These are phyloP conservation scores for Abrostola triplasia DNA, from an alignment of 2,888 invertebrate species.

Conservation along the genomic window DNA sequence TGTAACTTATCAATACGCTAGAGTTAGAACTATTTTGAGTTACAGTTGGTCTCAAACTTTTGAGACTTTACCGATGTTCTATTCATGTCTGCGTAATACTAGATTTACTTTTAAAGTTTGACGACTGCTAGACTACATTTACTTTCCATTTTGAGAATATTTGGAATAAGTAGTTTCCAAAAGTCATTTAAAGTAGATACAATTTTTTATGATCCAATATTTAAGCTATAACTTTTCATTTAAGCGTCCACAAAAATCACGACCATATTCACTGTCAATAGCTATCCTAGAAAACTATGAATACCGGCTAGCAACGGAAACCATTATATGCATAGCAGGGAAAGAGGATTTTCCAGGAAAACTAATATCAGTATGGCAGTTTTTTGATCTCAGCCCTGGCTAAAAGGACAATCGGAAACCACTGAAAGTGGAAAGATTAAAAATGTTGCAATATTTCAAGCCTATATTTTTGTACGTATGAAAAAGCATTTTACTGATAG, in stretches of 20 bases:
- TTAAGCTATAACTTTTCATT: too few relatives aligned
- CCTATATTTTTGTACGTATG: constrained; percentile 9
- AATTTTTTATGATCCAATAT: too few relatives aligned
- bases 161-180: too few relatives aligned
- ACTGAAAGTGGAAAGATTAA: constrained; percentile 27
- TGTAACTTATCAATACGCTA: constrained; percentile 29
- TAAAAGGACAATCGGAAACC: constrained; percentile 29
- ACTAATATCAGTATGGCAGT: constrained; percentile 18
- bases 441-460: constrained; percentile 20
- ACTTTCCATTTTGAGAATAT: too few relatives aligned
- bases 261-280: not conserved
- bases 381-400: constrained; percentile 15
- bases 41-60: constrained; percentile 18
- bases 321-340: not conserved
- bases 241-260: too few relatives aligned
- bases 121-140: too few relatives aligned
- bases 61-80: not conserved
- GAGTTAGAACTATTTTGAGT: constrained; percentile 17
- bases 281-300: not conserved
- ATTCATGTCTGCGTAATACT: not conserved
- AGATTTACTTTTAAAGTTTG: too few relatives aligned
- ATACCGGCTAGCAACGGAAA: not conserved
- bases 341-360: constrained; percentile 3
- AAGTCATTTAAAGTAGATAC: too few relatives aligned
- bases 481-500: constrained; percentile 10